Evolutionary conservation across 2,113 vertebrate species (phyloP), one percentile per base, ranked within the genome.

Genomic region (Aspidoscelis tigris): DNA sequence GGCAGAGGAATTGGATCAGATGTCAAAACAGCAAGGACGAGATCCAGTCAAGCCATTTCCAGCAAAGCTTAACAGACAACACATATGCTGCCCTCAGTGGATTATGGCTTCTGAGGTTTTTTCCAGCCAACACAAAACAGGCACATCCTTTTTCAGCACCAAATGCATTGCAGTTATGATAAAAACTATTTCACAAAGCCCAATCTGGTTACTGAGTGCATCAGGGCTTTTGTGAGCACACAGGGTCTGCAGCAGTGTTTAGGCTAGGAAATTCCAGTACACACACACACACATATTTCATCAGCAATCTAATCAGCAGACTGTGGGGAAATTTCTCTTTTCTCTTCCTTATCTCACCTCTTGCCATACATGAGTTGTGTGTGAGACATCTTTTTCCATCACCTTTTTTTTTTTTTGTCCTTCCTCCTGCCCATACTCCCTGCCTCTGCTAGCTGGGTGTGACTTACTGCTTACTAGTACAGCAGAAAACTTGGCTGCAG

Each of bases 41-140:
- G 1, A 64, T 44, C 84, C 90, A 89, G 84, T 14, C 87, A 85
- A 90, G 85, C 58, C 80, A 0, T 0, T 50, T 91, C 72, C 84
- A 90, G 55, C 64, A 55, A 79, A 44, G 4, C 7, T 87, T 86
- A 88, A 87, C 77, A 0, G 3, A 50, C 20, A 85, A 79, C 4
- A 76, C 2, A 85, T 43, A 73, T 72, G 69, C 16, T 78, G 87
- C 50, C 69, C 55, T 90, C 76, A 66, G 20, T 77, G 72, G 2
- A 78, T 87, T 92, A 87, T 47, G 7, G 11, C 76, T 88, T 26
- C 83, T 80, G 69, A 72, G 86, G 16, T 14, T 61, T 86, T 90
- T 89, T 88, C 66, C 64, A 80, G 41, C 0, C 0, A 26, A 70
- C 0, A 71, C 7, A 69, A 20, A 11, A 5, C 64, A 84, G 58